These are phyloP conservation scores for Hepsetus odoe DNA, from an alignment of 2,113 vertebrate genomes.

Conservation along the genomic window DNA sequence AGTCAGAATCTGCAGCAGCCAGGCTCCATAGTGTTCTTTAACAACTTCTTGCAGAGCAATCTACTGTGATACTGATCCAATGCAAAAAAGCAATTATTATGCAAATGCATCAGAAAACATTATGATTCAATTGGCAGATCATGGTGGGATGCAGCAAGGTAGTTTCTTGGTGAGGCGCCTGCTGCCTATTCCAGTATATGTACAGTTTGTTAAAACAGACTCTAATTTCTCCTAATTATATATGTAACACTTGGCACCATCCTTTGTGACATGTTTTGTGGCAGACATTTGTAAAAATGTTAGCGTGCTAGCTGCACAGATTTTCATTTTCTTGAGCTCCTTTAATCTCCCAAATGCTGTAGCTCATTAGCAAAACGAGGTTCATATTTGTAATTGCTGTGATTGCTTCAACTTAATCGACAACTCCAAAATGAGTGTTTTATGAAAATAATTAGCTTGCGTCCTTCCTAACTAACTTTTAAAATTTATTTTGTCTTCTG, in stretches of 20 bases:
- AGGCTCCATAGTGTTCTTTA: background rate
- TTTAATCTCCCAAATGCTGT: background rate
- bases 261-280: background rate
- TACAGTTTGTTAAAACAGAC: background rate
- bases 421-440: background rate
- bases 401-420: background rate
- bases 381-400: background rate
- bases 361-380: background rate
- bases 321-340: background rate
- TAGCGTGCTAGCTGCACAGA: background rate
- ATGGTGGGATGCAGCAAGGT: background rate
- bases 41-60: background rate
- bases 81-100: constrained; percentile 27
- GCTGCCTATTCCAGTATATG: background rate
- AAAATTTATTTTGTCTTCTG: background rate
- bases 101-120: constrained; percentile 16
- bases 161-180: background rate
- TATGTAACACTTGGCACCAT: background rate
- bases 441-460: background rate
- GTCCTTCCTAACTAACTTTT: background rate
- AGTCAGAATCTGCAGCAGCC: background rate
- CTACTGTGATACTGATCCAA: constrained; percentile 12
- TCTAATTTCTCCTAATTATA: background rate
- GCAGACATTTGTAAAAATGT: background rate
- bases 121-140: background rate